These are phyloP conservation scores for Tauraco hartlaubi DNA, from an alignment of 2,797 vertebrate species.

Conservation along the genomic window DNA sequence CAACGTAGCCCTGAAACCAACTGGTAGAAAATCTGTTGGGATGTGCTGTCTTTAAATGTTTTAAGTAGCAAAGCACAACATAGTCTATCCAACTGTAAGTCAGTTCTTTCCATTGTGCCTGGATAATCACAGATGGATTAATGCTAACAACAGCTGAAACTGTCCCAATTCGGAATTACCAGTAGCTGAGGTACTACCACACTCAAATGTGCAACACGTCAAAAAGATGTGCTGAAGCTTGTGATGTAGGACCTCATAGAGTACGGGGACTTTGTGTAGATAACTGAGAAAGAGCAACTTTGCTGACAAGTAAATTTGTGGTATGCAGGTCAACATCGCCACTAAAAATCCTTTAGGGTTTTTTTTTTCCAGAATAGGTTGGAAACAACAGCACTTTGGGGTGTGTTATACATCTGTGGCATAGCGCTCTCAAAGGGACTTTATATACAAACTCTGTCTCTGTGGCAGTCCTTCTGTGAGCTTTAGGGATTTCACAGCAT, in stretches of 20 bases:
- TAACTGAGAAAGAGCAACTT: background rate
- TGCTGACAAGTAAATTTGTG: background rate
- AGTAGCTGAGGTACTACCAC: background rate
- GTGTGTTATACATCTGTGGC: background rate
- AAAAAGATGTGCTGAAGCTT: background rate
- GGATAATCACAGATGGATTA: conserved; percentile 3
- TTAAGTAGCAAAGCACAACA: background rate
- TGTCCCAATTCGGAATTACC: background rate
- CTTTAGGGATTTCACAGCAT: background rate
- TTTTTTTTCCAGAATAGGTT: background rate
- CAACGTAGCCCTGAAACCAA: background rate
- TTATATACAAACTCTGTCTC: background rate
- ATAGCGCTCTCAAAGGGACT: background rate
- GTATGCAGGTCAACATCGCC: background rate
- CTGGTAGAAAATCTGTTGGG: background rate
- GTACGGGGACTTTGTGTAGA: background rate
- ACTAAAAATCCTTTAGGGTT: background rate
- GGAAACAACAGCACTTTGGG: background rate
- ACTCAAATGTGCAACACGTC: accelerated
- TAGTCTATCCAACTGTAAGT: background rate
- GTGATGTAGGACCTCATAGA: background rate
- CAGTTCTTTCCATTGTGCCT: background rate
- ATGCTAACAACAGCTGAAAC: background rate
- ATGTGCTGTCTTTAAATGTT: background rate
- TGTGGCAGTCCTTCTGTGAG: background rate